Percentiles rank a stretch among this genome's conserved stretches.
These are phyloP conservation scores for Drosophila stalkeri DNA, from an alignment of 2,888 invertebrate genomes.

Conservation along the genomic window DNA sequence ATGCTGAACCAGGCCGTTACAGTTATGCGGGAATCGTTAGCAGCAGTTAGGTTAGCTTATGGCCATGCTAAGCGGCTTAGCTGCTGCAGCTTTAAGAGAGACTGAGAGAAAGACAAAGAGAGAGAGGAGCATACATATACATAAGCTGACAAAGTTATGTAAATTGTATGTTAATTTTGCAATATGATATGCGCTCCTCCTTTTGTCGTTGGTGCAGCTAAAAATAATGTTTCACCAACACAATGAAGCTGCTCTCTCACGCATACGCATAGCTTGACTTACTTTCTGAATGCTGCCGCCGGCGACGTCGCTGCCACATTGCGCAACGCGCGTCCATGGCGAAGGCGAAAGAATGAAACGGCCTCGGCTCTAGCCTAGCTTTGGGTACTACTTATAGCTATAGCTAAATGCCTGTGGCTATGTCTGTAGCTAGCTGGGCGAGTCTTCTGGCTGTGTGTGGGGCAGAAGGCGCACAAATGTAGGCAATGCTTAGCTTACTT, in stretches of 20 bases:
- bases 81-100: constrained; percentile 12
- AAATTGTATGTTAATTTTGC: constrained; percentile 21
- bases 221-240: constrained; percentile 30
- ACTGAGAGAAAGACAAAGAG: neutral
- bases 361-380: constrained; percentile 41
- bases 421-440: neutral
- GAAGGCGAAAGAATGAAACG: constrained; percentile 37
- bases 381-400: constrained; percentile 17
- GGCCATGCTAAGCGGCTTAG: constrained; percentile 18
- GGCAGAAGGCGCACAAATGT: constrained; percentile 66
- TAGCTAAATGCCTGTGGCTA: constrained; percentile 1
- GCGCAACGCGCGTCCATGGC: constrained; percentile 69
- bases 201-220: constrained; percentile 15
- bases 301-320: constrained; percentile 67
- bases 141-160: constrained; percentile 4
- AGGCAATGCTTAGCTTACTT: constrained; percentile 59
- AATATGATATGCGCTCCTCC: constrained; percentile 26
- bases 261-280: constrained; percentile 67
- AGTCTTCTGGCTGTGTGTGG: constrained; percentile 47
- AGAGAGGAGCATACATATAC: neutral
- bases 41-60: constrained; percentile 12
- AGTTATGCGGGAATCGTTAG: constrained; percentile 9
- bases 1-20: constrained; percentile 8
- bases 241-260: constrained; percentile 43
- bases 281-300: constrained; percentile 62